Evolutionary conservation across 2,113 vertebrate genomes (phyloP).

Genomic region (Sitta europaea): DNA sequence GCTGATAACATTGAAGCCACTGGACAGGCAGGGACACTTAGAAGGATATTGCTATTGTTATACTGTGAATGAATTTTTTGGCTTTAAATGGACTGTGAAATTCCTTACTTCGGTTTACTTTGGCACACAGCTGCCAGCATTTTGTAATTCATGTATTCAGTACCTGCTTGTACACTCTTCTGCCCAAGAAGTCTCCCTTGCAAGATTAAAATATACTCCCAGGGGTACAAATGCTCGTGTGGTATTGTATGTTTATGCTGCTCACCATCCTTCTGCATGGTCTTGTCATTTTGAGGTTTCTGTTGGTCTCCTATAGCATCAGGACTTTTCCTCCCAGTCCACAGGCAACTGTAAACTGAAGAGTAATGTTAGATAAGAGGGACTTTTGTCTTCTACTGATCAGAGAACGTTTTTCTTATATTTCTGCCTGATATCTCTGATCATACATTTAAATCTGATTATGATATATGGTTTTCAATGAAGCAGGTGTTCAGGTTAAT

Average conservation of each 20-base stretch:
- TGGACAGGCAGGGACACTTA: background rate
- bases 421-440: background rate
- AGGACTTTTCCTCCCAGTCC: background rate
- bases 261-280: background rate
- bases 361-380: background rate
- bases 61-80: background rate
- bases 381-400: background rate
- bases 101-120: background rate
- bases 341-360: background rate
- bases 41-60: background rate
- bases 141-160: background rate
- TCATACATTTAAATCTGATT: background rate
- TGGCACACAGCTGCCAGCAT: background rate
- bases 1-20: background rate
- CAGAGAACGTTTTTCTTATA: background rate
- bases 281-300: background rate
- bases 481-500: background rate
- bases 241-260: background rate
- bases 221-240: background rate
- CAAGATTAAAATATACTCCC: background rate
- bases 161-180: background rate
- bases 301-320: background rate
- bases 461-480: background rate
- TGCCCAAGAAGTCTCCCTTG: background rate
- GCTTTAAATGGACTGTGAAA: background rate